Conservation (phyloP, 2,113 vertebrate species). For the Cyphomyrus plagiostoma region DNA sequence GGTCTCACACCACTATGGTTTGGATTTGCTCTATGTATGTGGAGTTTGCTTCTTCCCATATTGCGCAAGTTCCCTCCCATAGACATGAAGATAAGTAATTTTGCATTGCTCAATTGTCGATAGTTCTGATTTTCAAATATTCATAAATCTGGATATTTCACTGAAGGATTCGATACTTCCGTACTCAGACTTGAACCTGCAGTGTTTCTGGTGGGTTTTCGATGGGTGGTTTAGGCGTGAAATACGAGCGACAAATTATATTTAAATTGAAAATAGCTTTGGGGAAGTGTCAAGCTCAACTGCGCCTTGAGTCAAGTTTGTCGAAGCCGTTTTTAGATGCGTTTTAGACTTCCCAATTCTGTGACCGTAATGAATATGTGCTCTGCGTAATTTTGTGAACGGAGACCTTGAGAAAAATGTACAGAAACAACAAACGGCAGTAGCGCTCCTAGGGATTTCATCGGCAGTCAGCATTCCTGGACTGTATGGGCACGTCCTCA, state of each 20-base stretch:
- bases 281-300: neutral
- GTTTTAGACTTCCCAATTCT: neutral
- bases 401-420: neutral
- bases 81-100: neutral
- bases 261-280: neutral
- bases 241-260: neutral
- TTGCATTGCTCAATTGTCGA: neutral
- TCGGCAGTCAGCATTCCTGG: neutral
- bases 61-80: neutral
- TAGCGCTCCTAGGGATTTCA: neutral
- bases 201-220: neutral
- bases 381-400: neutral
- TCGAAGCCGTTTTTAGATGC: neutral
- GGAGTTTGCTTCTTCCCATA: neutral
- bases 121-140: neutral
- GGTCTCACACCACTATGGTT: neutral
- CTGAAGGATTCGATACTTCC: neutral
- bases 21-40: neutral
- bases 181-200: neutral
- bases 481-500: neutral
- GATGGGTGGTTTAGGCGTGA: neutral
- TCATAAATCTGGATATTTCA: neutral
- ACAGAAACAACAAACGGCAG: neutral
- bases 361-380: neutral
- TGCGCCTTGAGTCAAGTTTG: neutral